A percentile compares a stretch with the other conserved stretches of the same genome.
Conservation (phyloP, 2,797 vertebrate genomes). For the Pangasius larnaudii region DNA sequence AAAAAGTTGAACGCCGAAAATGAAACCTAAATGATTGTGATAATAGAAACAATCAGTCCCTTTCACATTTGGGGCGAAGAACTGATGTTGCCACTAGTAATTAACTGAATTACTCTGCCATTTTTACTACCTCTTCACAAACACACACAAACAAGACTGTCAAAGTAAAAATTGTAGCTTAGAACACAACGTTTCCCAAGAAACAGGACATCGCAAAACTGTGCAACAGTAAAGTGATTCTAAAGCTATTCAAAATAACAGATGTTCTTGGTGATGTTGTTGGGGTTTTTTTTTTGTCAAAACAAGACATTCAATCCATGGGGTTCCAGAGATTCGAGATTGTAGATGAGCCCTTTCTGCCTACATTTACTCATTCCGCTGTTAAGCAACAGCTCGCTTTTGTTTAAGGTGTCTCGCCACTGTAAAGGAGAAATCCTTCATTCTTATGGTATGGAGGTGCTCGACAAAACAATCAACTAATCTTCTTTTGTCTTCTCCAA, state of each 20-base stretch:
- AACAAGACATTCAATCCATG: neutral
- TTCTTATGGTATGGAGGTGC: neutral
- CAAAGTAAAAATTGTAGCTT: neutral
- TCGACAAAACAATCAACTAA: neutral
- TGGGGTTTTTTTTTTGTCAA: neutral
- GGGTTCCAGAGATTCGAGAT: neutral
- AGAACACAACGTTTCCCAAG: neutral
- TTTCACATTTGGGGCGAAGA: neutral
- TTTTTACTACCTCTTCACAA: neutral
- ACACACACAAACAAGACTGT: neutral
- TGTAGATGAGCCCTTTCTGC: neutral
- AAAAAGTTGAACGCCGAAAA: neutral
- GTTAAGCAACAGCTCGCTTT: neutral
- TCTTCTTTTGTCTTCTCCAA: neutral
- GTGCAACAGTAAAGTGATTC: neutral
- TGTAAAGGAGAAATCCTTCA: neutral
- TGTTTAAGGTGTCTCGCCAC: no score
- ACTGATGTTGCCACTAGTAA: neutral
- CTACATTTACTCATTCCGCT: neutral
- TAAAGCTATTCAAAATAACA: neutral
- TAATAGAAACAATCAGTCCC: neutral
- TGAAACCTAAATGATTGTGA: neutral
- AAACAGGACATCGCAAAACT: neutral
- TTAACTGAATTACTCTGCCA: neutral
- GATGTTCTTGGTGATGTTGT: neutral